phyloP scores from a whole-genome alignment of 2,888 invertebrate species.

The Ferrisia virgata region DNA sequence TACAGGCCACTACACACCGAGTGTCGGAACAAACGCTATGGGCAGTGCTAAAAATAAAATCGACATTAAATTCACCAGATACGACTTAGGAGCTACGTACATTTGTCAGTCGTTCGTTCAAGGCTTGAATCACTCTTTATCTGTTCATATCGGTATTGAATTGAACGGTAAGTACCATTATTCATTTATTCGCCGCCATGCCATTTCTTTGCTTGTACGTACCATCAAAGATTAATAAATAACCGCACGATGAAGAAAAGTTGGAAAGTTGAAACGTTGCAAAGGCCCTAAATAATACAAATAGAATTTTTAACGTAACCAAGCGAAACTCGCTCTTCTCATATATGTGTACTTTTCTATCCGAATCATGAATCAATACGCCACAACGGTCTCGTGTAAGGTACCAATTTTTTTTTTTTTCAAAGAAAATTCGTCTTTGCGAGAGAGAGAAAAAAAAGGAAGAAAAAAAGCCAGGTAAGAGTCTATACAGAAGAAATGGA shows the following conservation, averaged over 20 bases:
- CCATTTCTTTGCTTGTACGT: no score
- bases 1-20: conserved; percentile 58
- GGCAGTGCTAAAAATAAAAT: conserved; percentile 65
- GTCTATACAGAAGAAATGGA: neutral
- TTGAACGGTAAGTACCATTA: conserved; percentile 74
- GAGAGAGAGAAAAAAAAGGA: neutral
- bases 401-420: no score
- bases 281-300: no score
- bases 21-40: conserved; percentile 59
- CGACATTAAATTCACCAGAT: conserved; percentile 65
- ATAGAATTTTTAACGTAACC: no score
- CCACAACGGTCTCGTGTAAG: no score
- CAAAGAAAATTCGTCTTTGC: neutral
- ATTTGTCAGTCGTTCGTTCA: conserved; percentile 70
- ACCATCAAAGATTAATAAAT: neutral
- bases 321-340: no score
- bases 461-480: neutral
- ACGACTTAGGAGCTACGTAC: conserved; percentile 69
- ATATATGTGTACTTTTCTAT: no score
- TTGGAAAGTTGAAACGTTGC: no score
- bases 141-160: conserved; percentile 63
- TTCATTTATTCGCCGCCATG: no score
- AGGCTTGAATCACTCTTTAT: conserved; percentile 63
- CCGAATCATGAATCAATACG: no score
- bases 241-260: no score